These are phyloP conservation scores for Callimorpha dominula DNA, from an alignment of 2,888 invertebrate genomes.

Conservation along the genomic window DNA sequence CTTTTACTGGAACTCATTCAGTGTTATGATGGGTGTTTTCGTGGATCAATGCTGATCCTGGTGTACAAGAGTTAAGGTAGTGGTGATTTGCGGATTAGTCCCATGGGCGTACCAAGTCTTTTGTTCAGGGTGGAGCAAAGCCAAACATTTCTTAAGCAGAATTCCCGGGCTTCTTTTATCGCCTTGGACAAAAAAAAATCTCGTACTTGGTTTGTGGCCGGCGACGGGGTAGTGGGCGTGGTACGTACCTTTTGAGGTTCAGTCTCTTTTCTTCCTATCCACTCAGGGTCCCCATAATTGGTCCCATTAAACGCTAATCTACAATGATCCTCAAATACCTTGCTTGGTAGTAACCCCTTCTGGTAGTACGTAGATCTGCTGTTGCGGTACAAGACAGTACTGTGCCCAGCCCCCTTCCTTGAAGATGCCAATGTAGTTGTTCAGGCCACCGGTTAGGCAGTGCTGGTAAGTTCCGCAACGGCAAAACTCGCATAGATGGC, in stretches of 20 bases:
- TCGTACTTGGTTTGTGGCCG: no score
- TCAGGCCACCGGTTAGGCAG: conserved; percentile 87
- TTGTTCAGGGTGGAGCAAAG: no score
- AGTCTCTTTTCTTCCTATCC: background rate
- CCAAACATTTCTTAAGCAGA: no score
- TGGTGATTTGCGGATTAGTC: no score
- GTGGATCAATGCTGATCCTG: no score
- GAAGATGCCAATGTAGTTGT: conserved; percentile 89
- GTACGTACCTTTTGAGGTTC: background rate
- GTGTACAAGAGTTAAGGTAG: no score
- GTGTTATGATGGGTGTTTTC: no score
- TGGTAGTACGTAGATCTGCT: conserved; percentile 87
- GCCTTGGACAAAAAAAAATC: no score
- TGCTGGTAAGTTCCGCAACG: conserved; percentile 88
- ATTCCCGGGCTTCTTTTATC: no score
- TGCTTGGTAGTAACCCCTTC: conserved; percentile 86
- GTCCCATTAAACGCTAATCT: background rate
- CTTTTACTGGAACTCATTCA: no score
- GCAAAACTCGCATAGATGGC: conserved; percentile 88
- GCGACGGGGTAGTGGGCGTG: no score
- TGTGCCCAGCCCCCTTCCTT: conserved; percentile 90
- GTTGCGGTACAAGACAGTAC: conserved; percentile 87
- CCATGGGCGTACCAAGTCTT: no score
- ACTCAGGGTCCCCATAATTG: background rate
- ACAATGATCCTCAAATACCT: conserved; percentile 68